Percentiles rank a stretch among this genome's conserved stretches.
phyloP scores from a whole-genome alignment of 2,888 invertebrate species.

The Poecilobothrus nobilitatus region DNA sequence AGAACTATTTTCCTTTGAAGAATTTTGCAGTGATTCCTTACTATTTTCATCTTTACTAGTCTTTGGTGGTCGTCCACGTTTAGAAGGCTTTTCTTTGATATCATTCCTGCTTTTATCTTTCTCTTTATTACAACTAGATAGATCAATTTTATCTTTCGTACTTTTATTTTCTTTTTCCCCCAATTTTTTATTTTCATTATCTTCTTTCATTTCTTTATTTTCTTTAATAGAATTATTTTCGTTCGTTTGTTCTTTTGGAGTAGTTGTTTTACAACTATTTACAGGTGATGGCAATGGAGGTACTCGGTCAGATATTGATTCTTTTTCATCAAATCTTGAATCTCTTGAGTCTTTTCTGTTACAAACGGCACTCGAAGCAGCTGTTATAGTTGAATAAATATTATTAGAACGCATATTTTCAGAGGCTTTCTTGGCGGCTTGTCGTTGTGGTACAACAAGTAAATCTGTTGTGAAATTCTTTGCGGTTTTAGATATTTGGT shows the following conservation, averaged over 20 bases:
- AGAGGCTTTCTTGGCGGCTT: slow-evolving; percentile 84
- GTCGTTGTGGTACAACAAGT: slow-evolving; percentile 74
- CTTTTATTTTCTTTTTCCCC: slow-evolving; percentile 25
- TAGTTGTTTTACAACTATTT: slow-evolving; percentile 7
- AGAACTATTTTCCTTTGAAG: slow-evolving; percentile 1
- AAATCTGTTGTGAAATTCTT: slow-evolving; percentile 59
- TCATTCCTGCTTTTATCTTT: slow-evolving; percentile 21
- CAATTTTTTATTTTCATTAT: slow-evolving; percentile 16
- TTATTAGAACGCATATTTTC: slow-evolving; percentile 72
- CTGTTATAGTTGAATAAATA: slow-evolving; percentile 29
- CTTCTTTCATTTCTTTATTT: slow-evolving; percentile 16
- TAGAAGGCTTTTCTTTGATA: slow-evolving; percentile 38
- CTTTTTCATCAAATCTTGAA: slow-evolving; percentile 18
- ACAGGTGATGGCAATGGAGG: slow-evolving; percentile 14
- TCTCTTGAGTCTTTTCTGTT: slow-evolving; percentile 20
- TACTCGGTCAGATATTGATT: slow-evolving; percentile 8
- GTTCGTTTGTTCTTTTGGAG: slow-evolving; percentile 17
- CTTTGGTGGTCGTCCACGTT: slow-evolving; percentile 39
- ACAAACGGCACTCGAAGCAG: slow-evolving; percentile 16
- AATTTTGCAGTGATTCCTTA: slow-evolving; percentile 12
- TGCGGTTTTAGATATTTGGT: slow-evolving; percentile 17
- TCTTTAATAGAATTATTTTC: slow-evolving; percentile 21
- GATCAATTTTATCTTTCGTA: slow-evolving; percentile 26
- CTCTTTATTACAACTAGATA: slow-evolving; percentile 19
- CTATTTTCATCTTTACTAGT: slow-evolving; percentile 30